These are phyloP conservation scores for Henricia sp. DNA, from an alignment of 53 echinoderm and acorn worm genomes.

Conservation along the genomic window DNA sequence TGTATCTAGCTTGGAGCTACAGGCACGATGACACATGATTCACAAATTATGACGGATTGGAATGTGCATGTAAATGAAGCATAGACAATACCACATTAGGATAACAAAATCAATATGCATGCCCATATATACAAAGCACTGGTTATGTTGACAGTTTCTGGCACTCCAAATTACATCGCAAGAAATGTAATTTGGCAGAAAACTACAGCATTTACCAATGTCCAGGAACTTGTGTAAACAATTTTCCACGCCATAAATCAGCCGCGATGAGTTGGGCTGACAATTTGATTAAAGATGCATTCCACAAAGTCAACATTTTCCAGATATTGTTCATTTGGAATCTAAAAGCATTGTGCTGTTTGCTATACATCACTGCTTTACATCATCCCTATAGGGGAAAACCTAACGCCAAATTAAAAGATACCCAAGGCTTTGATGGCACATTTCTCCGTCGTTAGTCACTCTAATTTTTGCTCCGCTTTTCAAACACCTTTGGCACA, in stretches of 20 bases:
- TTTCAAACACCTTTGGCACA: too few species aligned
- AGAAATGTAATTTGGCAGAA: conserved; percentile 15
- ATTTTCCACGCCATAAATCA: conserved; percentile 43
- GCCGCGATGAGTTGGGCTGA: not conserved
- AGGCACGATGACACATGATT: too few species aligned
- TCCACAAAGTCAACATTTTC: conserved; percentile 34
- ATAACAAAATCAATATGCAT: too few species aligned
- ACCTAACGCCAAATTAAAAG: not conserved
- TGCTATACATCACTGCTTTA: not conserved
- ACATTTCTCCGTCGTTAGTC: conserved; percentile 30
- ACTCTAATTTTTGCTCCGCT: conserved; percentile 12
- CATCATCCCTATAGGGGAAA: not conserved
- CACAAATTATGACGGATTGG: too few species aligned
- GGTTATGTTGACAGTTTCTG: conserved; percentile 8
- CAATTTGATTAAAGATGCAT: conserved; percentile 45
- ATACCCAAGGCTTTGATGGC: not conserved
- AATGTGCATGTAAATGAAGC: too few species aligned
- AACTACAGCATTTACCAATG: conserved; percentile 1
- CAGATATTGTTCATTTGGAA: not conserved
- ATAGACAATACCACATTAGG: too few species aligned
- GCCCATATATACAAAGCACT: too few species aligned
- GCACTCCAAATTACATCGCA: conserved; percentile 15
- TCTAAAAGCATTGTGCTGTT: not conserved
- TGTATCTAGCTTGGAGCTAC: too few species aligned
- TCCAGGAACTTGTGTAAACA: conserved; percentile 29